Conservation (phyloP, 2,888 invertebrate genomes). For the Agriopis aurantiaria region DNA sequence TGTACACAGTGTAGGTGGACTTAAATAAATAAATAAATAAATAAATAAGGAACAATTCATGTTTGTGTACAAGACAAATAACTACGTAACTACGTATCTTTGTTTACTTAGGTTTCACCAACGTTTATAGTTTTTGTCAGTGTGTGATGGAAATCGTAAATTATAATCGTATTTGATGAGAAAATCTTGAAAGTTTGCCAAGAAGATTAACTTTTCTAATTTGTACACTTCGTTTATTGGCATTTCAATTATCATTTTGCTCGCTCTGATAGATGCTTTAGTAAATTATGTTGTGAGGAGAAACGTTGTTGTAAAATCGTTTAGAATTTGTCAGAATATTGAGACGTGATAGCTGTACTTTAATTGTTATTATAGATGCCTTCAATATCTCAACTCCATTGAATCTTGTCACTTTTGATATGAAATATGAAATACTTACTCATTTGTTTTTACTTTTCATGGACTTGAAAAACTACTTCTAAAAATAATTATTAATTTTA, state of each 20-base stretch:
- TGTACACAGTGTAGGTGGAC: too few relatives aligned
- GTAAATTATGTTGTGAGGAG: not conserved
- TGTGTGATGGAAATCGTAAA: conserved; percentile 13
- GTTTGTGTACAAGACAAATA: conserved; percentile 26
- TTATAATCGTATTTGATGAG: conserved; percentile 6
- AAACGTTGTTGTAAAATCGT: not conserved
- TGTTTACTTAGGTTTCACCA: conserved; percentile 26
- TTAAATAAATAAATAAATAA: too few relatives aligned
- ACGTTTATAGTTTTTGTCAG: conserved; percentile 12
- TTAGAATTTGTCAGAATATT: too few relatives aligned
- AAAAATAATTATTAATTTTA: too few relatives aligned
- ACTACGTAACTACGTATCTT: not conserved
- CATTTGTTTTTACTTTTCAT: too few relatives aligned
- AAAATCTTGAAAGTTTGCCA: conserved; percentile 12
- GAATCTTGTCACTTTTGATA: too few relatives aligned
- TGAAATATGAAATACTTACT: too few relatives aligned
- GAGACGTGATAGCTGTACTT: too few relatives aligned
- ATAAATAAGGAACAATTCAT: not conserved
- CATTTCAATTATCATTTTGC: conserved; percentile 11
- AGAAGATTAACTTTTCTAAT: not conserved
- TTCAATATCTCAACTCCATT: too few relatives aligned
- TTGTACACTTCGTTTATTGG: conserved; percentile 17
- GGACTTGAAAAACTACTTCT: too few relatives aligned
- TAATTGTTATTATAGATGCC: too few relatives aligned
- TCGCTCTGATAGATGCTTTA: not conserved